A percentile compares a stretch with the other conserved stretches of the same genome.
Evolutionary conservation across 2,797 vertebrate species (phyloP).

Genomic region (Lateolabrax maculatus): DNA sequence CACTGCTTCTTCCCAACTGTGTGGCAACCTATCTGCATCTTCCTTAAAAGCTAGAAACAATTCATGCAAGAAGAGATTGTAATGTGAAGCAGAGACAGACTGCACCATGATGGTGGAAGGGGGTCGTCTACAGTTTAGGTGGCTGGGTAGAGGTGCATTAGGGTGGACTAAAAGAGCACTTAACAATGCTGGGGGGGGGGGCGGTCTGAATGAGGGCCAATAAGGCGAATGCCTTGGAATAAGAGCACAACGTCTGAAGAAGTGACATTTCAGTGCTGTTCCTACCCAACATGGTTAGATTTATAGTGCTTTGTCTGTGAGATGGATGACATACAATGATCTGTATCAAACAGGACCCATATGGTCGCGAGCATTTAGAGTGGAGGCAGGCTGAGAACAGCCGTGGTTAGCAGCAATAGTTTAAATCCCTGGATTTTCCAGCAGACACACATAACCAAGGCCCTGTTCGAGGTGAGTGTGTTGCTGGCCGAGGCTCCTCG

Average conservation of each 20-base stretch:
- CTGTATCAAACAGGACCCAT: constrained; percentile 68
- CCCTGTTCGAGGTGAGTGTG: constrained; percentile 59
- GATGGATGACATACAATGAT: constrained; percentile 74
- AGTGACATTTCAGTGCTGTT: constrained; percentile 66
- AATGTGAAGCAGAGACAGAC: constrained; percentile 59
- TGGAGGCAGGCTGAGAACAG: constrained; percentile 57
- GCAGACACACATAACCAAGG: constrained; percentile 53
- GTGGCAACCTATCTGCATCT: constrained; percentile 43
- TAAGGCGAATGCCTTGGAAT: constrained; percentile 69
- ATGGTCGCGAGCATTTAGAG: constrained; percentile 66
- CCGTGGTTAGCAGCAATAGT: constrained; percentile 41
- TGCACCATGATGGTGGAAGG: constrained; percentile 53
- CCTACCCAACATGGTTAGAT: constrained; percentile 60
- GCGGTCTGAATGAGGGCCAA: constrained; percentile 54
- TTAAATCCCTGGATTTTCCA: constrained; percentile 71
- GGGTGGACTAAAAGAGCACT: constrained; percentile 83
- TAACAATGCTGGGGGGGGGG: constrained; percentile 78
- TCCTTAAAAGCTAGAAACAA: constrained; percentile 55
- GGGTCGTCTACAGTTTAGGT: constrained; percentile 47
- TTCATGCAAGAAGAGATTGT: constrained; percentile 70
- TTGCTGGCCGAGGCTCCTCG: constrained; percentile 36
- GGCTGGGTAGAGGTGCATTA: constrained; percentile 81
- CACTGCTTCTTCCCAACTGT: constrained; percentile 42
- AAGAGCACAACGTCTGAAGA: constrained; percentile 70
- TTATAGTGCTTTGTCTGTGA: constrained; percentile 64